Conservation (phyloP, 2,797 vertebrate genomes). For the Phalanger gymnotis region DNA sequence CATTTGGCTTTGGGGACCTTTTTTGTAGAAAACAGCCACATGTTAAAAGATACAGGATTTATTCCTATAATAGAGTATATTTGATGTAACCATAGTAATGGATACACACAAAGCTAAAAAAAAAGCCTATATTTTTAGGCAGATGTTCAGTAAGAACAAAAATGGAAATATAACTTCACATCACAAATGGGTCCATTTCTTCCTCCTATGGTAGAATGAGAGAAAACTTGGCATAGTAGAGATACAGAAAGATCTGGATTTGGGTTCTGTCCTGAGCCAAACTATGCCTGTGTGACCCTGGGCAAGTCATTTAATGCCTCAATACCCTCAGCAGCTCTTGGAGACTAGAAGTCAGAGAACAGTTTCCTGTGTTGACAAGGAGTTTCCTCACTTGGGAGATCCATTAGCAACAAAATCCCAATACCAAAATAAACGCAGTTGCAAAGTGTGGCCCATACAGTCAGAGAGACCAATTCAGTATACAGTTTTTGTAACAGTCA, state of each 20-base stretch:
- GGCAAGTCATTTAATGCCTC: background rate
- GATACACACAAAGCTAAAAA: slow-evolving; percentile 69
- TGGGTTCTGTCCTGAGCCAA: background rate
- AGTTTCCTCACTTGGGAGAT: background rate
- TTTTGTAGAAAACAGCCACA: slow-evolving; percentile 75
- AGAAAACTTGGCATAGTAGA: background rate
- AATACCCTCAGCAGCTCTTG: background rate
- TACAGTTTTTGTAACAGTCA: background rate
- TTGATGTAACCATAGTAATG: slow-evolving; percentile 79
- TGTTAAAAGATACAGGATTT: slow-evolving; percentile 75
- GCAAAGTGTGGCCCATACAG: background rate
- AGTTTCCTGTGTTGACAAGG: background rate
- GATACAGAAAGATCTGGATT: background rate
- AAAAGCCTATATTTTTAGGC: slow-evolving; percentile 53
- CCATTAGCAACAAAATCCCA: background rate
- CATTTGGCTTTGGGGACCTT: slow-evolving; percentile 76
- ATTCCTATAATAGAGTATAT: slow-evolving; percentile 76
- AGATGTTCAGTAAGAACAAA: slow-evolving; percentile 80
- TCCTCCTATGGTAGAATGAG: slow-evolving; percentile 63
- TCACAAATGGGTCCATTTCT: slow-evolving; percentile 64
- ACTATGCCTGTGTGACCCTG: background rate
- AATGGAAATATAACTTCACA: slow-evolving; percentile 75
- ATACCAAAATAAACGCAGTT: background rate
- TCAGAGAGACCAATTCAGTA: background rate
- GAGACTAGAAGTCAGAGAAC: background rate